Percentiles rank a stretch among this genome's conserved stretches.
phyloP scores from a whole-genome alignment of 2,797 vertebrate genomes.

The Chromis chromis region DNA sequence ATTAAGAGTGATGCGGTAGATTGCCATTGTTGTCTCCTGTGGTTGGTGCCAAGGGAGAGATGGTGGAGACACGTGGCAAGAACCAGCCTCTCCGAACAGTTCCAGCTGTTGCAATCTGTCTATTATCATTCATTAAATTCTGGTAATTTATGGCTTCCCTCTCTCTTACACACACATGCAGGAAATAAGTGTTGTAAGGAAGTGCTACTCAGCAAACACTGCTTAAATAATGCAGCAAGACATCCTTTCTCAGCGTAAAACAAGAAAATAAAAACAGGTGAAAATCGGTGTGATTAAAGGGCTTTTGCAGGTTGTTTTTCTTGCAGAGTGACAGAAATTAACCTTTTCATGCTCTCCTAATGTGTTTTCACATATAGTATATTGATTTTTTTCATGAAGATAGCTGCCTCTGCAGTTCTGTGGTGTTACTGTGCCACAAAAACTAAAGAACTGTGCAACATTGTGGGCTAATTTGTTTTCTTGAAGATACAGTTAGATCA shows the following conservation, averaged over 20 bases:
- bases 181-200: slow-evolving; percentile 1
- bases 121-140: slow-evolving; percentile 8
- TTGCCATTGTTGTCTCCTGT: slow-evolving; percentile 28
- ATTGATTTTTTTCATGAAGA: background rate
- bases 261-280: too few relatives aligned
- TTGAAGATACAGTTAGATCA: background rate
- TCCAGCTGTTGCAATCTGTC: slow-evolving; percentile 11
- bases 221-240: slow-evolving; percentile 8
- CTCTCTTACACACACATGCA: slow-evolving; percentile 12
- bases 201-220: slow-evolving; percentile 2
- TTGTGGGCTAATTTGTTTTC: background rate
- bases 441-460: background rate
- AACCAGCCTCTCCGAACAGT: slow-evolving; percentile 21
- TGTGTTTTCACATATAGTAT: background rate
- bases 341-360: background rate
- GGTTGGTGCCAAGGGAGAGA: background rate
- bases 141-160: slow-evolving; percentile 14
- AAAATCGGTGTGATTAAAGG: background rate
- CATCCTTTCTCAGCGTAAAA: slow-evolving; percentile 1
- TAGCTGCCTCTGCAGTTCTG: background rate
- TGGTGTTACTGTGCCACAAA: background rate
- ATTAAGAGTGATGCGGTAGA: slow-evolving; percentile 31
- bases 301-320: too few relatives aligned
- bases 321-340: too few relatives aligned
- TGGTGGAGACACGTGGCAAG: background rate